A percentile compares a stretch with the other conserved stretches of the same genome.
These are phyloP conservation scores for Habropoda laboriosa DNA, from an alignment of 1,140 invertebrate genomes.

Conservation along the genomic window DNA sequence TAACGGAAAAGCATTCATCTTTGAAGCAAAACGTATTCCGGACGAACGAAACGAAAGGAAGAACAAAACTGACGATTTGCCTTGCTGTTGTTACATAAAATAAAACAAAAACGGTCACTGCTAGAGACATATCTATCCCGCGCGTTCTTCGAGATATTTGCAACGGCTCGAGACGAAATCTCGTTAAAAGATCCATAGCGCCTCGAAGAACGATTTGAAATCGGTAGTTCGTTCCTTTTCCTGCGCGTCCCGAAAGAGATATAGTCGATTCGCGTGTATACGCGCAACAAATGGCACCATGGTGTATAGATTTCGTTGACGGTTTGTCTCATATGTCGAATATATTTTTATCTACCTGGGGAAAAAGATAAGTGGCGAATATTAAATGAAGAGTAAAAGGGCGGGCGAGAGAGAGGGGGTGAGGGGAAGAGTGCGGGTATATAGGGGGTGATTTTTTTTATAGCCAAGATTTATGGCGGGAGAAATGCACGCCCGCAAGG, in stretches of 20 bases:
- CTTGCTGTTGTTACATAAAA: constrained; percentile 26
- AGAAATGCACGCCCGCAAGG: neutral
- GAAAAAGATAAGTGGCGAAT: neutral
- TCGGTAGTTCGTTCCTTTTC: constrained; percentile 64
- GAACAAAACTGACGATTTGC: neutral
- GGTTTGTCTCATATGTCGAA: neutral
- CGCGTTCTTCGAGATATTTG: constrained; percentile 21
- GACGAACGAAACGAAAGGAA: neutral
- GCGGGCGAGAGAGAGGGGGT: no score
- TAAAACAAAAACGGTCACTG: constrained; percentile 7
- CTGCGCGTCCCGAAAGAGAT: constrained; percentile 31
- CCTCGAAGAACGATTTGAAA: constrained; percentile 37
- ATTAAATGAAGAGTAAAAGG: neutral
- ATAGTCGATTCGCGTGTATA: neutral
- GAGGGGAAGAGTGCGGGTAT: neutral
- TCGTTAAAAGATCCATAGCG: neutral
- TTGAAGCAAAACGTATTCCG: neutral
- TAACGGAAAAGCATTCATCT: neutral
- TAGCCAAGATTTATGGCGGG: neutral
- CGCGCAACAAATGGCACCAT: neutral
- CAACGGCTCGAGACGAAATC: neutral
- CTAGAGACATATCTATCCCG: constrained; percentile 46
- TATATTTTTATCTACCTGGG: constrained; percentile 17
- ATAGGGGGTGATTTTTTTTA: neutral
- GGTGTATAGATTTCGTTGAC: neutral